Percentiles rank a stretch among this genome's conserved stretches.
Evolutionary conservation across 2,113 vertebrate genomes (phyloP).

Genomic region (Vulpes lagopus): DNA sequence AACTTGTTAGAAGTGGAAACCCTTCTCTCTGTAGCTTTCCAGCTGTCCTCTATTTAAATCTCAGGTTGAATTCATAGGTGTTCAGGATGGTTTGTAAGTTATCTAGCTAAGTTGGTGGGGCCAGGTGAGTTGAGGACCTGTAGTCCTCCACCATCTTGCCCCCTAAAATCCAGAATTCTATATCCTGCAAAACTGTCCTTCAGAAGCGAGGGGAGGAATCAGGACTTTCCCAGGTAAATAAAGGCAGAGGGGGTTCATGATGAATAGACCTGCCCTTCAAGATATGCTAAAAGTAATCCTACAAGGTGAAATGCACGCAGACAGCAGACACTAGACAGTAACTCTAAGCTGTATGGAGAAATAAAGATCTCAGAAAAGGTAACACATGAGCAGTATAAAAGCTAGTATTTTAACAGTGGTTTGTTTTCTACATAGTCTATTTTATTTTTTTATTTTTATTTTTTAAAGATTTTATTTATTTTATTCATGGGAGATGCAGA

Average conservation of each 20-base stretch:
- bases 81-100: no score
- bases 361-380: background rate
- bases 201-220: background rate
- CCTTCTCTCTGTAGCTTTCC: no score
- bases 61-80: no score
- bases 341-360: rapidly evolving
- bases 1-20: no score
- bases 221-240: background rate
- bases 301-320: background rate
- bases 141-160: no score
- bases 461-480: no score
- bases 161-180: background rate
- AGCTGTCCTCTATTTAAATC: no score
- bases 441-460: no score
- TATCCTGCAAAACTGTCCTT: background rate
- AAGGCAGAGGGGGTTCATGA: background rate
- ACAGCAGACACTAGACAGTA: background rate
- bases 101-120: no score
- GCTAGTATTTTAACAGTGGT: background rate
- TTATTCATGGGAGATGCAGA: no score
- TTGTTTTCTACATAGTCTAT: background rate
- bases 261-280: background rate
- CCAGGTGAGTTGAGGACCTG: no score
- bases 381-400: no score
- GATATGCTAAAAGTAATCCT: background rate